Evolutionary conservation across 1,140 invertebrate species (phyloP).

Genomic region (Zaprionus lachaisei): DNA sequence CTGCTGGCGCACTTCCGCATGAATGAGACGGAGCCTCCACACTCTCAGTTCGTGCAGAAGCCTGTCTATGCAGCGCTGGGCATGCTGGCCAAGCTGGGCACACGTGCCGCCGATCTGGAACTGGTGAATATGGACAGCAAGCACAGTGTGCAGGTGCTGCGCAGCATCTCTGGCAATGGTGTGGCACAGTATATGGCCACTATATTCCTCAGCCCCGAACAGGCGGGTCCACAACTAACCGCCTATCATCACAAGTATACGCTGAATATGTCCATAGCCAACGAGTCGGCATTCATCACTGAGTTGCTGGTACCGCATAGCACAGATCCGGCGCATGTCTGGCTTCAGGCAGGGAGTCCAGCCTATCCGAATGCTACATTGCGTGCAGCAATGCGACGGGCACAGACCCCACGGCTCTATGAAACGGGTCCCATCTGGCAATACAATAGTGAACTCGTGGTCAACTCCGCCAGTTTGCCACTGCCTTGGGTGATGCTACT

Average conservation of each 20-base stretch:
- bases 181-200: constrained; percentile 66
- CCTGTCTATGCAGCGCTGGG: constrained; percentile 85
- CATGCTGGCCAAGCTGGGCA: constrained; percentile 84
- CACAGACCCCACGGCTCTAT: constrained; percentile 63
- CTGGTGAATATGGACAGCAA: constrained; percentile 69
- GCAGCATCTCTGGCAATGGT: constrained; percentile 60
- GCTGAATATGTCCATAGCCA: constrained; percentile 73
- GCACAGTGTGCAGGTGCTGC: constrained; percentile 66
- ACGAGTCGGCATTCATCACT: constrained; percentile 76
- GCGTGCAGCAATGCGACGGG: constrained; percentile 63
- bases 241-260: constrained; percentile 68
- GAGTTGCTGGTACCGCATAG: constrained; percentile 80
- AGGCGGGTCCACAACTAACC: constrained; percentile 61
- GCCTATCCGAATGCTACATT: constrained; percentile 73
- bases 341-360: constrained; percentile 60
- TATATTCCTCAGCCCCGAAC: constrained; percentile 71
- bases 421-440: constrained; percentile 71
- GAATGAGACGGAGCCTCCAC: constrained; percentile 84
- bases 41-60: constrained; percentile 85
- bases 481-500: constrained; percentile 73
- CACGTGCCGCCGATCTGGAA: constrained; percentile 65
- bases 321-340: constrained; percentile 75
- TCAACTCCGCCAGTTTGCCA: constrained; percentile 67
- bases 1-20: constrained; percentile 85
- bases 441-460: constrained; percentile 70